A percentile compares a stretch with the other conserved stretches of the same genome.
phyloP scores from a whole-genome alignment of 2,888 invertebrate species.

The Branchellion lobata region DNA sequence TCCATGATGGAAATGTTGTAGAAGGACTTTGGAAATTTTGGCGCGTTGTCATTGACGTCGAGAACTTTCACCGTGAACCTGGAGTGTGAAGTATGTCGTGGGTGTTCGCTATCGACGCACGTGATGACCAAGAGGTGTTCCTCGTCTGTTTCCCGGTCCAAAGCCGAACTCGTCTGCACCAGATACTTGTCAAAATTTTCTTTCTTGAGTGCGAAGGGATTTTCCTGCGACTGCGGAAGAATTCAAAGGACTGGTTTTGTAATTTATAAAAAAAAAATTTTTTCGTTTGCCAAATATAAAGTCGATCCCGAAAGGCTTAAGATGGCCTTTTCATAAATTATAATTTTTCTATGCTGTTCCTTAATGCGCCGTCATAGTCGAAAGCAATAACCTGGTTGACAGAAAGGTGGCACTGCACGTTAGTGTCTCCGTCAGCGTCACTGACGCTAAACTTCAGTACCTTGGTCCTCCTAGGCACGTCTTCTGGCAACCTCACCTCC shows the following conservation, averaged over 20 bases:
- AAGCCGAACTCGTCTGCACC: background rate
- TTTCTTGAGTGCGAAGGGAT: slow-evolving; percentile 28
- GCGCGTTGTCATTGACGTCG: slow-evolving; percentile 51
- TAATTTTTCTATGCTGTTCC: no score
- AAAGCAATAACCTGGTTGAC: slow-evolving; percentile 24
- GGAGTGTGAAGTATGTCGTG: slow-evolving; percentile 41
- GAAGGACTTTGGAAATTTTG: slow-evolving; percentile 43
- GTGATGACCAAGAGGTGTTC: slow-evolving; percentile 46
- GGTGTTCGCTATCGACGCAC: slow-evolving; percentile 47
- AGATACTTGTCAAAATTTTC: background rate
- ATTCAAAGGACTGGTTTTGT: background rate
- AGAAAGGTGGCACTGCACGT: slow-evolving; percentile 13
- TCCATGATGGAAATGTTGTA: slow-evolving; percentile 48
- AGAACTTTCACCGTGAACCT: slow-evolving; percentile 42
- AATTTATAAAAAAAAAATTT: background rate
- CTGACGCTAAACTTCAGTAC: slow-evolving; percentile 21
- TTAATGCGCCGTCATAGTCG: no score
- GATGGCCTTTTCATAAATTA: no score
- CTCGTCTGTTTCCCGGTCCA: slow-evolving; percentile 48
- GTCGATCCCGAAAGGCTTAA: no score
- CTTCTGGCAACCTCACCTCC: slow-evolving; percentile 45
- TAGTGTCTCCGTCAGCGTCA: slow-evolving; percentile 27
- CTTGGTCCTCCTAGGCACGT: slow-evolving; percentile 1
- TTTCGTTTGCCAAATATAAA: no score
- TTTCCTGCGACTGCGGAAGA: background rate